These are phyloP conservation scores for Calephelis virginiensis DNA, from an alignment of 1,140 invertebrate genomes.

Conservation along the genomic window DNA sequence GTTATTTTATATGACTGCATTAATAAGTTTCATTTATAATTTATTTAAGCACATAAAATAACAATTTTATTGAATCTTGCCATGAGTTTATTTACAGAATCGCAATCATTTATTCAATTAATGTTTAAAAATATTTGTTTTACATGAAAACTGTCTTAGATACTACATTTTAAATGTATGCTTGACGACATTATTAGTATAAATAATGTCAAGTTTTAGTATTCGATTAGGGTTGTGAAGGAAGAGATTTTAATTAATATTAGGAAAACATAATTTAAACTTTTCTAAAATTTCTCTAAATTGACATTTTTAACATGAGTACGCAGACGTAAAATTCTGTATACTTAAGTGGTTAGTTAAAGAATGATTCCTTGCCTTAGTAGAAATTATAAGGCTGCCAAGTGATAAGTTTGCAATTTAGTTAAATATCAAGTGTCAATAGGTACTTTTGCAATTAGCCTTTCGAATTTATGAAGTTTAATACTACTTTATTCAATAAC, in stretches of 20 bases:
- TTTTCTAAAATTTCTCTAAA: neutral
- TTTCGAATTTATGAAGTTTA: neutral
- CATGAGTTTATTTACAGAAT: too few species aligned
- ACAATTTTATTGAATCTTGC: too few species aligned
- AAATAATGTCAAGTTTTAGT: neutral
- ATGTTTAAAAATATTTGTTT: too few species aligned
- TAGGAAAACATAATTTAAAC: neutral
- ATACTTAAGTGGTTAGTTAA: conserved; percentile 2
- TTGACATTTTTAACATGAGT: neutral
- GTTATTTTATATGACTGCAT: too few species aligned
- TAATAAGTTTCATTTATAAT: too few species aligned
- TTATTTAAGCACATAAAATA: too few species aligned
- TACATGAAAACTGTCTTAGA: neutral
- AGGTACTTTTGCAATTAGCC: conserved; percentile 1
- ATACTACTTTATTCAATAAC: neutral
- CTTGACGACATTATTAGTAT: neutral
- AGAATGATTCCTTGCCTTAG: conserved; percentile 9
- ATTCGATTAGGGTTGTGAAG: conserved; percentile 8
- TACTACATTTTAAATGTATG: neutral
- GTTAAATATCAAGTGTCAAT: conserved; percentile 8
- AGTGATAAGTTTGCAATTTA: conserved; percentile 15
- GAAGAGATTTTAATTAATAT: conserved; percentile 9
- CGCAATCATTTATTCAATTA: too few species aligned
- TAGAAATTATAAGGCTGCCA: conserved; percentile 16
- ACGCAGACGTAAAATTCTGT: neutral